Evolutionary conservation across 2,888 invertebrate genomes (phyloP), one percentile per base, ranked within the genome.

Genomic region (Parasteatoda lunata): DNA sequence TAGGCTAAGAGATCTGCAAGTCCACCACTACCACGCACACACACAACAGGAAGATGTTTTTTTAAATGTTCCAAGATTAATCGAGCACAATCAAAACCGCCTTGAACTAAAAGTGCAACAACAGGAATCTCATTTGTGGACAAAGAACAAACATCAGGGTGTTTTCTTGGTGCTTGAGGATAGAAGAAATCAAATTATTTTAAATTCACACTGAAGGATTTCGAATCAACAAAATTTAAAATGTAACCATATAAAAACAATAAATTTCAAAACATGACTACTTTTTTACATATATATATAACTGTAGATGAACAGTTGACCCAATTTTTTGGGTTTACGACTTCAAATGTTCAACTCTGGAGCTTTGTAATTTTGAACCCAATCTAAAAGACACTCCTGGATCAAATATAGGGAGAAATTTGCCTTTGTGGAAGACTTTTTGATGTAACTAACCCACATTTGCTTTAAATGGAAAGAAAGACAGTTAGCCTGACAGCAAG

Each of bases 31-130:
- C 92, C 92, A 84, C 91, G 91, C 8, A 92, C 86, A 13, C 92
- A 91, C 4, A 92, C 90, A 6, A 92, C 91, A 15, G 92, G 92
- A 88, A 92, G 91, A 82, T 91, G 91, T 76, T 91, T 91, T 73
- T 91, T 91, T 13, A 92, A 89, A 84, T 92, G 91, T 75, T 90
- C 91, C 47, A 92, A 86, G n/a, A 92, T 90, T 66, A 91, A 90
- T 65, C 91, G 91, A 3, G 92, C 91, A 76, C 91, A 91, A 13
- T 90, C 89, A 52, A 91, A 91, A 7, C 91, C 91, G 5, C 92
- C 92, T 89, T 92, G 91, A 45, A 92, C 90, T 51, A 92, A 88
- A 48, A 92, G 89, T 8, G 91, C 91, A 11, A 92, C 91, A n/a
- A 92, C 91, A 8, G 92, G 92, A 8, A 92, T 90, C 15, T 89